A percentile compares a stretch with the other conserved stretches of the same genome.
These are phyloP conservation scores for Syrphus vitripennis DNA, from an alignment of 2,888 invertebrate genomes.

Conservation along the genomic window DNA sequence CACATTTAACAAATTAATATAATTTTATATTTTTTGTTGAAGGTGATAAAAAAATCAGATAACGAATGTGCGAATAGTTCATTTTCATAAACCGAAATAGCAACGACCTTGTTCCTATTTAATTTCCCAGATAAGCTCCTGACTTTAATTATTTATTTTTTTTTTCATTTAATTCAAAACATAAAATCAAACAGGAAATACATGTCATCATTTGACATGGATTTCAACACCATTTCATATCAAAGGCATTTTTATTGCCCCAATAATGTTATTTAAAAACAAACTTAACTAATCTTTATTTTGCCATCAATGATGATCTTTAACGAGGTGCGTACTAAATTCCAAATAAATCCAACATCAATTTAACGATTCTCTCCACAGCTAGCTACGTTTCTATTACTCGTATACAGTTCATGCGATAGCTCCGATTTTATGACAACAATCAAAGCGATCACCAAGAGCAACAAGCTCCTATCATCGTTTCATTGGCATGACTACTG, in stretches of 20 bases:
- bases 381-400: too few relatives aligned
- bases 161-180: too few relatives aligned
- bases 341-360: slow-evolving; percentile 4
- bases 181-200: too few relatives aligned
- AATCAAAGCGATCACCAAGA: slow-evolving; percentile 30
- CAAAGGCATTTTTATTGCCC: neutral
- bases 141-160: too few relatives aligned
- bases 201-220: too few relatives aligned
- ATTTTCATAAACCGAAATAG: too few relatives aligned
- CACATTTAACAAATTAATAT: too few relatives aligned
- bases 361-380: slow-evolving; percentile 27
- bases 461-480: neutral
- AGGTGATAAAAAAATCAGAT: too few relatives aligned
- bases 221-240: neutral
- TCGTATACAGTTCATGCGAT: neutral
- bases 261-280: neutral
- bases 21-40: too few relatives aligned
- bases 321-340: slow-evolving; percentile 30
- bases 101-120: too few relatives aligned
- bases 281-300: neutral
- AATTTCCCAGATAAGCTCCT: too few relatives aligned
- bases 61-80: too few relatives aligned
- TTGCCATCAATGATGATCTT: neutral
- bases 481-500: neutral
- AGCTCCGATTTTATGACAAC: slow-evolving; percentile 19